Evolutionary conservation across 2,888 invertebrate species (phyloP).

Genomic region (Macropis europaea): DNA sequence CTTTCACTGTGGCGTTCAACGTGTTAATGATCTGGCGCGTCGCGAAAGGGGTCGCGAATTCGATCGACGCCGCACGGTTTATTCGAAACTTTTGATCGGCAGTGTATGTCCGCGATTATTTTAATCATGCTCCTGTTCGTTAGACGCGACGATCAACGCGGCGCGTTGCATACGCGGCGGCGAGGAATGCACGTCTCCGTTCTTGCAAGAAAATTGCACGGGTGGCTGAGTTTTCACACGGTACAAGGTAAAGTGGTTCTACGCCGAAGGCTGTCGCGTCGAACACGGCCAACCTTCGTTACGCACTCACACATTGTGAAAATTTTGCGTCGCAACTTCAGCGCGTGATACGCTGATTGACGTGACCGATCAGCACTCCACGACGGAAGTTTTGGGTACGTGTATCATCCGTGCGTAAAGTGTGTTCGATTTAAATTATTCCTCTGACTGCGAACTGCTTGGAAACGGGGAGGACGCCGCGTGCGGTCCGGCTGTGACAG

Average conservation of each 20-base stretch:
- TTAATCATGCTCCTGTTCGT: background rate
- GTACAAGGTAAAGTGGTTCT: conserved; percentile 37
- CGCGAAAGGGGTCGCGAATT: background rate
- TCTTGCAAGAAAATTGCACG: conserved; percentile 49
- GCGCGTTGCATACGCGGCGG: conserved; percentile 25
- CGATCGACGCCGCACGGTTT: too few relatives aligned
- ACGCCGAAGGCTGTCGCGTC: conserved; percentile 25
- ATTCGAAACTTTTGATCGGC: too few relatives aligned
- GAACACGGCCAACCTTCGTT: background rate
- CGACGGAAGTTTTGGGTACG: background rate
- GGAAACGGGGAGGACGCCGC: too few relatives aligned
- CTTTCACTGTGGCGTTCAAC: too few relatives aligned
- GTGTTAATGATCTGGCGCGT: too few relatives aligned
- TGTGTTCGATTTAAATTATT: too few relatives aligned
- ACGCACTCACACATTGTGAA: background rate
- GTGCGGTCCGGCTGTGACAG: too few relatives aligned
- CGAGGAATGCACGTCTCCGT: conserved; percentile 46
- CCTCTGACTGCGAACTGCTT: too few relatives aligned
- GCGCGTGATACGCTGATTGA: background rate
- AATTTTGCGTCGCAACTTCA: conserved; percentile 14
- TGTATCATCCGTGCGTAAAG: background rate
- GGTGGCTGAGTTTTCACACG: conserved; percentile 58
- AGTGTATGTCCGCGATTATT: background rate
- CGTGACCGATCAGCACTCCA: background rate
- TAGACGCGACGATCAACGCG: background rate